Evolutionary conservation across 2,797 vertebrate genomes (phyloP).

Genomic region (Fundulus diaphanus): DNA sequence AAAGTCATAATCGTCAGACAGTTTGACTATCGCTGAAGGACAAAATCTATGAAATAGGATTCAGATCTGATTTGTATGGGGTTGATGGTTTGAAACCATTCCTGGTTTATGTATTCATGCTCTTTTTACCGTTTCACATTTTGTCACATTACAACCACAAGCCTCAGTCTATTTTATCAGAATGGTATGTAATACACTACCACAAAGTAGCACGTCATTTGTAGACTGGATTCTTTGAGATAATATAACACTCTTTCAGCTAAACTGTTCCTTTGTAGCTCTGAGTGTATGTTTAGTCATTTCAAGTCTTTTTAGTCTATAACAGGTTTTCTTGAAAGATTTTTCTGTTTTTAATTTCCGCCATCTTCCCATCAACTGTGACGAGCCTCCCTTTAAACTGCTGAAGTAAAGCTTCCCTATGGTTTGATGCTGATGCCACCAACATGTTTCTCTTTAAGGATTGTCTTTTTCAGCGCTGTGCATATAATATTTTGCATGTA

Average conservation of each 20-base stretch:
- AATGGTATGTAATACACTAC: neutral
- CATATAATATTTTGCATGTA: neutral
- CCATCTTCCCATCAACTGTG: neutral
- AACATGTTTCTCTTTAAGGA: neutral
- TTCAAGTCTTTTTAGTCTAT: neutral
- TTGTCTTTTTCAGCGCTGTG: neutral
- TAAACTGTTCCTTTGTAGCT: neutral
- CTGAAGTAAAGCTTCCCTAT: neutral
- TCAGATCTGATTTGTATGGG: constrained; percentile 21
- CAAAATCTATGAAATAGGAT: constrained; percentile 23
- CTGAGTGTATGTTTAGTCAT: neutral
- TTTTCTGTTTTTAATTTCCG: neutral
- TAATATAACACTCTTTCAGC: neutral
- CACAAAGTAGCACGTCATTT: neutral
- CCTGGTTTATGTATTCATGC: neutral
- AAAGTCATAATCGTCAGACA: constrained; percentile 40
- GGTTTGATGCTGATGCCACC: neutral
- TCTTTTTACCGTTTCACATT: neutral
- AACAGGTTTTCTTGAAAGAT: neutral
- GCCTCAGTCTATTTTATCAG: neutral
- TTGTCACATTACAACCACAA: neutral
- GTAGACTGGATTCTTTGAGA: neutral
- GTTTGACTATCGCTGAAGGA: constrained; percentile 25
- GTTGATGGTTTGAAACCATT: constrained; percentile 7
- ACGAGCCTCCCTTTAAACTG: neutral